Evolutionary conservation across 2,888 invertebrate species (phyloP).

Genomic region (Diarsia mendica): DNA sequence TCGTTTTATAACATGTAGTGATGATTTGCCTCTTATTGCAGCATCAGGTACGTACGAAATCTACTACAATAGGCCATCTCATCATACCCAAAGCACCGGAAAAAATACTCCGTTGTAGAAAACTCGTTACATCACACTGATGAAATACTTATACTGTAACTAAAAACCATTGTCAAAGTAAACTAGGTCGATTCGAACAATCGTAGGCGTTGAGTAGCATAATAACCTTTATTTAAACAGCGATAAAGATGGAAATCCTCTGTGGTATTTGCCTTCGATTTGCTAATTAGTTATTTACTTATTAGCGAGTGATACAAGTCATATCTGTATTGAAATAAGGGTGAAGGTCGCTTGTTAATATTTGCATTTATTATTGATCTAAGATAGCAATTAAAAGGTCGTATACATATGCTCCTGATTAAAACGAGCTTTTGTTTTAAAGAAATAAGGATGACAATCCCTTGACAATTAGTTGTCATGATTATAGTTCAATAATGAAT

Average conservation of each 20-base stretch:
- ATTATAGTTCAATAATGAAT: neutral
- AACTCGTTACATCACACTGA: slow-evolving; percentile 47
- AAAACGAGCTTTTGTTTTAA: neutral
- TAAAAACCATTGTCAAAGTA: slow-evolving; percentile 54
- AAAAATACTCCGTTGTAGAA: slow-evolving; percentile 29
- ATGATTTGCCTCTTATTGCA: too few relatives aligned
- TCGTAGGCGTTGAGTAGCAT: slow-evolving; percentile 29
- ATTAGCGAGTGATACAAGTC: neutral
- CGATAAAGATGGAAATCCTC: slow-evolving; percentile 1
- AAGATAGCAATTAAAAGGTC: neutral
- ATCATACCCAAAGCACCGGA: slow-evolving; percentile 8
- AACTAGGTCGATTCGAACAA: slow-evolving; percentile 57
- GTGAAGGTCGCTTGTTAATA: slow-evolving; percentile 30
- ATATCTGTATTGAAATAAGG: slow-evolving; percentile 30
- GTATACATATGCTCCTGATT: neutral
- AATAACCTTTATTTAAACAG: slow-evolving; percentile 4
- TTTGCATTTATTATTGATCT: slow-evolving; percentile 7
- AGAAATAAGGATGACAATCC: slow-evolving; percentile 16
- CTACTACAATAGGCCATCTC: slow-evolving; percentile 30
- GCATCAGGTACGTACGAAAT: slow-evolving; percentile 12
- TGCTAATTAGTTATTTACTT: slow-evolving; percentile 32
- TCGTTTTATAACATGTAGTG: too few relatives aligned
- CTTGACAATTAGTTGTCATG: neutral
- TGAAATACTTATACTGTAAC: slow-evolving; percentile 39
- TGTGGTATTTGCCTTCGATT: neutral